Percentiles rank a stretch among this genome's conserved stretches.
These are phyloP conservation scores for Plagodis pulveraria DNA, from an alignment of 2,888 invertebrate genomes.

Conservation along the genomic window DNA sequence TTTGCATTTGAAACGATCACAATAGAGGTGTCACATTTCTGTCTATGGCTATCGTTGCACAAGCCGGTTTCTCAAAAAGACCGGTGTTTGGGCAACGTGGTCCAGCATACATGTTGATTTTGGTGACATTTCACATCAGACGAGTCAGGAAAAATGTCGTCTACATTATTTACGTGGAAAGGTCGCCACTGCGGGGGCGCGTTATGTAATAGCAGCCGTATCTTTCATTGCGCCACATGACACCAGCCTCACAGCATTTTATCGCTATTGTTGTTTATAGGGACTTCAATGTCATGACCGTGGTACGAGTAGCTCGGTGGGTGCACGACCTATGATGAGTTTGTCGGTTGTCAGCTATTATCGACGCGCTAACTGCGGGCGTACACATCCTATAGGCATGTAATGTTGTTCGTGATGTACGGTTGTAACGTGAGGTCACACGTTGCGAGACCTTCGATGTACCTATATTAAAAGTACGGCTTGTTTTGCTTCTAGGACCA, in stretches of 20 bases:
- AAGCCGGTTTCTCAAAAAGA: slow-evolving; percentile 13
- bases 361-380: slow-evolving; percentile 39
- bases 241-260: slow-evolving; percentile 46
- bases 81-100: slow-evolving; percentile 16
- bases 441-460: slow-evolving; percentile 32
- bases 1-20: slow-evolving; percentile 22
- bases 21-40: slow-evolving; percentile 26
- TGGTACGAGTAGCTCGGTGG: slow-evolving; percentile 47
- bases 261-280: slow-evolving; percentile 56
- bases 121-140: slow-evolving; percentile 39
- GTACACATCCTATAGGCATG: slow-evolving; percentile 37
- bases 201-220: slow-evolving; percentile 57
- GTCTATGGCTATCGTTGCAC: slow-evolving; percentile 13
- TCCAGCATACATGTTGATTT: slow-evolving; percentile 30
- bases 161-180: slow-evolving; percentile 48
- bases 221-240: slow-evolving; percentile 51
- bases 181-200: slow-evolving; percentile 49
- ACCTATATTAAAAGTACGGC: slow-evolving; percentile 26
- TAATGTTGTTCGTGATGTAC: slow-evolving; percentile 41
- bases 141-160: slow-evolving; percentile 41
- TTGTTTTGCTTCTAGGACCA: slow-evolving; percentile 86
- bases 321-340: slow-evolving; percentile 58
- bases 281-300: slow-evolving; percentile 75
- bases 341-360: slow-evolving; percentile 43
- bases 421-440: slow-evolving; percentile 48